Base-by-base conservation (phyloP, 2,888 invertebrate genomes). In the Lycocerus yunnanus region DNA sequence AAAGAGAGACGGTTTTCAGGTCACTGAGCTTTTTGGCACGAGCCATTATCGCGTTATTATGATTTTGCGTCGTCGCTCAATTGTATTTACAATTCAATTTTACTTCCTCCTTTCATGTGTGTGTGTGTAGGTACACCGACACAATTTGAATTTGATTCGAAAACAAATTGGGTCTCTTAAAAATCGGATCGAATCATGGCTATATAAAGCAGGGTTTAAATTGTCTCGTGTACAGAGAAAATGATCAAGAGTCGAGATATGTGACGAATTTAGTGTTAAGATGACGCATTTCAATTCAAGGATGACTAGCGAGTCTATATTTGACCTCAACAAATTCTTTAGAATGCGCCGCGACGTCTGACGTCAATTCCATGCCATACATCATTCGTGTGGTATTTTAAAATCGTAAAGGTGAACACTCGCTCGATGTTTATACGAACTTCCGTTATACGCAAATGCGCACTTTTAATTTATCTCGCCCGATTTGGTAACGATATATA, bases 301-400 rank as follows among this genome's bases (percentile, higher is more conserved):
- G 69, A 61, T 71, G 74, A 71, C 74, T 74, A 66, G 71, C 65
- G 74, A 58, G 60, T 63, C 71, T 74, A 74, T 71, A 71, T 74
- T 74, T 74, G 74, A 74, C 74, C 74, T 71, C 74, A 65, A 18
- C 20, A 43, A 61, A 71, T 71, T 66, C 74, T 71, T 71, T 68
- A 20, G 58, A 68, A 68, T 71, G 74, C 74, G 74, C 71, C 74
- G 67, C 68, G 74, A 68, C 71, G 71, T 67, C 21, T 74, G 74
- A 74, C 74, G 74, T 74, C 74, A 74, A 43, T 18, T 15, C 21
- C 43, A 67, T 68, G 66, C 68, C 66, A 71, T 71, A 63, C 74
- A 21, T 74, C 65, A 63, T 20, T 63, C 13, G 16, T 63, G 61
- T 18, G 61, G 61, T 63, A 63, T 63, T 63, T 63, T 63, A 63